Evolutionary conservation across 2,888 invertebrate genomes (phyloP), one percentile per base, ranked within the genome.

Genomic region (Apodemia duryi): DNA sequence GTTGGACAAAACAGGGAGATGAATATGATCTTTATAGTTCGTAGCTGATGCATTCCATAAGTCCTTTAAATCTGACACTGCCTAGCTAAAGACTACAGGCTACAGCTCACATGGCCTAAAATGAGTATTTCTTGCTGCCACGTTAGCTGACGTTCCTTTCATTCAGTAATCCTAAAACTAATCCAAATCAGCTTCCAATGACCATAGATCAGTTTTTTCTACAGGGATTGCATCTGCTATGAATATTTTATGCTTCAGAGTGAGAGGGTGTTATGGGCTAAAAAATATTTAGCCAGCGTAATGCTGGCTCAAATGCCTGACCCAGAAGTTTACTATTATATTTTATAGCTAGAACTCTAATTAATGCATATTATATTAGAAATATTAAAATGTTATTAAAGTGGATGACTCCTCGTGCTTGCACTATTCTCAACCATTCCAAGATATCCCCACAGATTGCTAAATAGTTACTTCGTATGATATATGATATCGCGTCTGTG

Each of bases 311-410:
- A 76, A 71, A 73, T 82, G 84, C 84, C 84, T 78, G 75, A 80
- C 80, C 85, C 83, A 80, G 82, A 81, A 80, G 76, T 84, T 85
- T 86, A 88, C 82, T 88, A 88, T 82, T 86, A 86, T 90, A 91
- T 86, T 89, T 88, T 86, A 89, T 91, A 91, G 91, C 89, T 91
- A 91, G 91, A 91, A 83, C 80, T 91, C 87, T 90, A 90, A 91
- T 84, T 91, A 90, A 88, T 89, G 89, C 91, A 89, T 91, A 91
- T 87, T 71, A 72, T 89, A 88, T 88, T 91, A 91, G 91, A 86
- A 87, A 88, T 89, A 81, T 80, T 80, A 88, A 78, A 90, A 90
- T 91, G 91, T 91, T 91, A 89, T 88, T 86, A 85, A 85, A 80
- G n/a, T n/a, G n/a, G n/a, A n/a, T n/a, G n/a, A n/a, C n/a, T n/a